A percentile compares a stretch with the other conserved stretches of the same genome.
These are phyloP conservation scores for Petrolisthes cinctipes DNA, from an alignment of 2,888 invertebrate genomes.

Conservation along the genomic window DNA sequence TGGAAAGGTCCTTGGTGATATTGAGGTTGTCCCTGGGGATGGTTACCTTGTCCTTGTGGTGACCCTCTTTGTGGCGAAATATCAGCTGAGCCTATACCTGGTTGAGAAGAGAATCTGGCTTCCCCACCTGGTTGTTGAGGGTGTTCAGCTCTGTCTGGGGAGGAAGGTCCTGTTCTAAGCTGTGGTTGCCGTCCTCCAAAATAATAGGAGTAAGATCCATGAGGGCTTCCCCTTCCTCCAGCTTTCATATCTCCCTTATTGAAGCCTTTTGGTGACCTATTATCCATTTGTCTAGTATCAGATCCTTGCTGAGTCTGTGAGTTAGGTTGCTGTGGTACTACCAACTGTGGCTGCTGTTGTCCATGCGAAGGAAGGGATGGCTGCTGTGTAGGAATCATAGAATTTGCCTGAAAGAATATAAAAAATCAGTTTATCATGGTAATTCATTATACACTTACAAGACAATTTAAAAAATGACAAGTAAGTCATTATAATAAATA, in stretches of 20 bases:
- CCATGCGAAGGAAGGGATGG: conserved; percentile 36
- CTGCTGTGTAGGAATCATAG: conserved; percentile 25
- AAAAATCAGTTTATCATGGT: background rate
- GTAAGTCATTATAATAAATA: no score
- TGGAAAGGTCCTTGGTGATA: conserved; percentile 50
- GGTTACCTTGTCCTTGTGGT: conserved; percentile 27
- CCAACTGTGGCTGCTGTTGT: conserved; percentile 31
- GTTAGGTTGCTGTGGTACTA: conserved; percentile 6
- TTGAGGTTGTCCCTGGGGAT: conserved; percentile 23
- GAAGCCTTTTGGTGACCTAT: conserved; percentile 35
- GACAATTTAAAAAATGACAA: no score
- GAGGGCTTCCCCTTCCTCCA: conserved; percentile 30
- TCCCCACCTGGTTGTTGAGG: conserved; percentile 13
- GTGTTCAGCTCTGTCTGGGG: conserved; percentile 39
- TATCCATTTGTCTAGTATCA: conserved; percentile 39
- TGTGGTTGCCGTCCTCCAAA: conserved; percentile 38
- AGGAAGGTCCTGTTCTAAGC: conserved; percentile 27
- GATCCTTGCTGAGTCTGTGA: conserved; percentile 11
- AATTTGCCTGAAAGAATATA: conserved; percentile 31
- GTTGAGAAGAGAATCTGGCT: conserved; percentile 27
- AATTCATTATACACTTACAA: no score
- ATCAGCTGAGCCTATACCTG: background rate
- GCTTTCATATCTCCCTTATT: conserved; percentile 20
- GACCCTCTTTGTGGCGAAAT: conserved; percentile 37
- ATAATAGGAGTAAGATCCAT: conserved; percentile 32